phyloP scores from a whole-genome alignment of 2,113 vertebrate genomes.

The Strigops habroptila region DNA sequence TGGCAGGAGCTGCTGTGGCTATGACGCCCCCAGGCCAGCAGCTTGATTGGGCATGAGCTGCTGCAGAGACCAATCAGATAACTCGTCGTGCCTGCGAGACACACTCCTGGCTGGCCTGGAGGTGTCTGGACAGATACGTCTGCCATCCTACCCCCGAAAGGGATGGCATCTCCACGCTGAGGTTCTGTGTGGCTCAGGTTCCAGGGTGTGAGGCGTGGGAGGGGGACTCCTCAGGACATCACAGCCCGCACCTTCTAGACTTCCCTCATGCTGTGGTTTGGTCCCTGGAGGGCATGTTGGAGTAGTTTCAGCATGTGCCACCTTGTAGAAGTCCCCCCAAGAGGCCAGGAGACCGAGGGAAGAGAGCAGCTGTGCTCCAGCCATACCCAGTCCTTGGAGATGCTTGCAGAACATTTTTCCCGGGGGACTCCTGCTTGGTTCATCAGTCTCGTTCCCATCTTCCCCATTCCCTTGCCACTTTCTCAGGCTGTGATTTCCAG shows the following conservation, averaged over 20 bases:
- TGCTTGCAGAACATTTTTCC: neutral
- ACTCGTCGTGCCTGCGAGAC: neutral
- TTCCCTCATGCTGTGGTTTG: rapidly evolving
- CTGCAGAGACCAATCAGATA: neutral
- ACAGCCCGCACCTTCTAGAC: neutral
- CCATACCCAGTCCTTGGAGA: neutral
- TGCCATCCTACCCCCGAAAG: neutral
- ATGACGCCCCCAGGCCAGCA: neutral
- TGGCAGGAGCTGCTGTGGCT: neutral
- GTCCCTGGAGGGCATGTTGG: neutral
- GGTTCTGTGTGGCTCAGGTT: neutral
- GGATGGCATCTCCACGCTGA: neutral
- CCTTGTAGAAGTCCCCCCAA: neutral
- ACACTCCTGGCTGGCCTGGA: neutral
- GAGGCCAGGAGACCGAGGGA: neutral
- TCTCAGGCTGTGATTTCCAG: neutral
- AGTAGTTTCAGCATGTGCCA: neutral
- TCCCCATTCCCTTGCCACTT: neutral
- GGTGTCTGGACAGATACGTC: neutral
- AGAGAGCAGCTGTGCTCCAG: neutral
- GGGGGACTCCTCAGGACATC: neutral
- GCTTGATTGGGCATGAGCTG: neutral
- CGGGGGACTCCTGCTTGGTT: neutral
- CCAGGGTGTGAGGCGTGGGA: neutral
- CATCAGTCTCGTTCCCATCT: neutral